Evolutionary conservation across 2,113 vertebrate species (phyloP), one percentile per base, ranked within the genome.

Genomic region (Salvator merianae): DNA sequence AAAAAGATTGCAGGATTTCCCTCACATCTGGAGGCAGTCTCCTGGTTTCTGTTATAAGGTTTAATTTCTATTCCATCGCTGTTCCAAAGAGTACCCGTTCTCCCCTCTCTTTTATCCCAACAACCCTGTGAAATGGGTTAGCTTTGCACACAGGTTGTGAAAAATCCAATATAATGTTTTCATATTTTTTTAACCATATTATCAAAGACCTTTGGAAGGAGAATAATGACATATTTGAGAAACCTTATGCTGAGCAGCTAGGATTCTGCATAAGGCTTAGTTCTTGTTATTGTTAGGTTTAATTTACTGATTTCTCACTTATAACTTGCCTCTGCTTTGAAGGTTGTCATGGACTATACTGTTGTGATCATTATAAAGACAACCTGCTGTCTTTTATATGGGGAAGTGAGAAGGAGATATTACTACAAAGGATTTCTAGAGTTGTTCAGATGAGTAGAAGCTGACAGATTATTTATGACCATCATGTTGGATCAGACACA

Each of bases 361-460:
- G 40, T 76, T 28, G 69, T 79, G 68, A 85, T 50, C 28, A 74
- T 82, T 73, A 74, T 82, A 65, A 43, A 85, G 40, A 34, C 16
- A 73, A 26, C 70, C 77, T 72, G 16, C 69, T 85, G 69, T 10
- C 65, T 40, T 79, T 79, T 77, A 72, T 47, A n/a, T 65, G 24
- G 28, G 7, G 22, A 34, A 79, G 13, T 78, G n/a, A 63, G 30
- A 84, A 69, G 26, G 6, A 43, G 53, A 30, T 32, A 72, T 78
- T 62, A 43, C 7, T 22, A 8, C 38, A 24, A 4, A 77, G 66
- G 70, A 79, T 50, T 47, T 63, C 70, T 73, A 18, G 7, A 50
- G 47, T 68, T 69, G 3, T 53, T 55, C 50, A 71, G 40, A 34
- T 70, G 47, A 22, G 5, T 30, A 71, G 28, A 13, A 77, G 24